Base-by-base conservation (phyloP, 2,113 vertebrate species). In the Brachirus orientalis region DNA sequence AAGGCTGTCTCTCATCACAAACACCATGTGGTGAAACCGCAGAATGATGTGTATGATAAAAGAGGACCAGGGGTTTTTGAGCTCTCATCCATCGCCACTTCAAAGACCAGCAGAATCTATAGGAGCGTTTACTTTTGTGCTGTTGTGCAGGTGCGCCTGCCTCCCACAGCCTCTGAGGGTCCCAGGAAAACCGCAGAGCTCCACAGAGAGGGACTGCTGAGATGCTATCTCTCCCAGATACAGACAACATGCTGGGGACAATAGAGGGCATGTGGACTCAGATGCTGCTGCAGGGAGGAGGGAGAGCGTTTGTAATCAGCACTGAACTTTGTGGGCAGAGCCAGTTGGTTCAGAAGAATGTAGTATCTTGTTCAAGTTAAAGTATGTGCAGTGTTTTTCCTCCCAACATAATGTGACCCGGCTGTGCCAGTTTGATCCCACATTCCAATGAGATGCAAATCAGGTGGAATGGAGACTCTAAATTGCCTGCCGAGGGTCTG, bases 111-210 rank as follows among this genome's bases (percentile, higher is more conserved):
- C 63, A 71, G 76, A 65, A 63, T 87, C 82, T 77, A 72, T 83
- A 77, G 80, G 63, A 87, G 79, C 36, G 18, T 41, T 38, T 56
- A 11, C 65, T 50, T 87, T 91, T 91, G 90, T 91, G 28, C 82
- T 81, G 68, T 10, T 8, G 68, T 63, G 85, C 92, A 93, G 93
- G 92, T 94, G 93, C 63, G 82, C 28, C 75, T 73, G 58, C 73
- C 69, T 88, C 63, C 63, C 73, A 77, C 63, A n/a, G 79, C 80
- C 68, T 76, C 51, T 71, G 56, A 43, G 77, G 71, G 59, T 60
- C 79, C 67, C 54, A 46, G 53, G 69, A 80, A 69, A 70, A 45
- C 80, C 69, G 45, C 60, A 63, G 67, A 48, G 35, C 74, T 61
- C 47, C 44, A 36, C 33, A 12, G 54, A 63, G 59, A 69, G 58